phyloP scores from a whole-genome alignment of 2,113 vertebrate species.

The Pelecanoides urinatrix region DNA sequence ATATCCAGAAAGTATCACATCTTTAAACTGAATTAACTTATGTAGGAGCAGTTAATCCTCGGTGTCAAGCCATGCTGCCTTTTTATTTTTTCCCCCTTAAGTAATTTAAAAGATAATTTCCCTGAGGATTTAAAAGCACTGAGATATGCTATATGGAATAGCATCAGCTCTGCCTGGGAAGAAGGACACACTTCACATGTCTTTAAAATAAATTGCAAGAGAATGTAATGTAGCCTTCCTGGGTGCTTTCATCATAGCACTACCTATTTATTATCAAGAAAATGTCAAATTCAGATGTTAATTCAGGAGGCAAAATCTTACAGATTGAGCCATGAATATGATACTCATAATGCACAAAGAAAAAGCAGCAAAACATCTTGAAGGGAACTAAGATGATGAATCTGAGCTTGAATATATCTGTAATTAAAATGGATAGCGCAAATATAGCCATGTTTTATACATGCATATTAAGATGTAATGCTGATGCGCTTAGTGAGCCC shows the following conservation, averaged over 20 bases:
- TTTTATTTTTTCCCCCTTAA: conserved; percentile 52
- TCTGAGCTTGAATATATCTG: neutral
- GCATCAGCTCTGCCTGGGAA: conserved; percentile 55
- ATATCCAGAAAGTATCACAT: conserved; percentile 66
- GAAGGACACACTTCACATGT: conserved; percentile 67
- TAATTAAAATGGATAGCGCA: neutral
- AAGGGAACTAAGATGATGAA: neutral
- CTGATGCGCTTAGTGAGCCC: neutral
- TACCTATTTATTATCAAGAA: conserved; percentile 30
- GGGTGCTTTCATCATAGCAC: conserved; percentile 15
- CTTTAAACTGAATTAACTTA: conserved; percentile 75
- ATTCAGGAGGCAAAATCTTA: conserved; percentile 11
- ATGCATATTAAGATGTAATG: neutral
- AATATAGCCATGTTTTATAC: neutral
- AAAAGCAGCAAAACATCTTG: neutral
- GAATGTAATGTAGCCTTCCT: conserved; percentile 9
- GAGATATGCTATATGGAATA: conserved; percentile 47
- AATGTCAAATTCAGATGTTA: conserved; percentile 31
- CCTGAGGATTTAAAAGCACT: conserved; percentile 69
- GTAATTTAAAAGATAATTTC: conserved; percentile 82
- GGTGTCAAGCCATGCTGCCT: conserved; percentile 64
- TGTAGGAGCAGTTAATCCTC: conserved; percentile 72
- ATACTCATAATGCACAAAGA: neutral
- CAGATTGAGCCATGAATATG: neutral
- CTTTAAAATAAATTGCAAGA: conserved; percentile 65